phyloP scores from a whole-genome alignment of 2,113 vertebrate species.

The Nestor notabilis region DNA sequence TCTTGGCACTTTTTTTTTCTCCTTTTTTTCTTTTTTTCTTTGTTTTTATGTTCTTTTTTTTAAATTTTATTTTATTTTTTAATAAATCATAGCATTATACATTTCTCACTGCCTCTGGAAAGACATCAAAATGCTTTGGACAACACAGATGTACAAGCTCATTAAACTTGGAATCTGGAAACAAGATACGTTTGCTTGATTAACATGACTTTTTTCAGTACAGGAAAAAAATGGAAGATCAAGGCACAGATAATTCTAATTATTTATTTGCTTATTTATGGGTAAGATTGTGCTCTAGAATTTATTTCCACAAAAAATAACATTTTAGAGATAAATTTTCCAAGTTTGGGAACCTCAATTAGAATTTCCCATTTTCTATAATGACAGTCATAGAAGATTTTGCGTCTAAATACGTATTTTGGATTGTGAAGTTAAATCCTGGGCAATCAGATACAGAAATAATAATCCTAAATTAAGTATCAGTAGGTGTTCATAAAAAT shows the following conservation, averaged over 20 bases:
- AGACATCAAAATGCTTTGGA: constrained; percentile 53
- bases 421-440: not conserved
- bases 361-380: not conserved
- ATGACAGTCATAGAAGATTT: not conserved
- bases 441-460: not conserved
- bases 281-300: not conserved
- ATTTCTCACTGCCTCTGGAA: constrained; percentile 76
- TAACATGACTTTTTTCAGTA: constrained; percentile 4
- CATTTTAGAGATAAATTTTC: not conserved
- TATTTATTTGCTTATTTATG: not conserved
- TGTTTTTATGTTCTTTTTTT: not conserved
- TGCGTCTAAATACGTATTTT: not conserved
- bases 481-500: not conserved
- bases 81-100: constrained; percentile 62
- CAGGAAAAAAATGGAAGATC: not conserved
- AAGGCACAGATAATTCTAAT: not conserved
- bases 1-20: not conserved
- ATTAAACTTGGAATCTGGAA: constrained; percentile 16
- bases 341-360: not conserved
- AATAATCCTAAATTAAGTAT: not conserved
- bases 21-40: not conserved
- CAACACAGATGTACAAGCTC: constrained; percentile 34
- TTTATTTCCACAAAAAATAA: constrained; percentile 11
- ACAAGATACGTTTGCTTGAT: not conserved
- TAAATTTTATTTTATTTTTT: not conserved